These are phyloP conservation scores for Chesias legatella DNA, from an alignment of 2,888 invertebrate genomes.

Conservation along the genomic window DNA sequence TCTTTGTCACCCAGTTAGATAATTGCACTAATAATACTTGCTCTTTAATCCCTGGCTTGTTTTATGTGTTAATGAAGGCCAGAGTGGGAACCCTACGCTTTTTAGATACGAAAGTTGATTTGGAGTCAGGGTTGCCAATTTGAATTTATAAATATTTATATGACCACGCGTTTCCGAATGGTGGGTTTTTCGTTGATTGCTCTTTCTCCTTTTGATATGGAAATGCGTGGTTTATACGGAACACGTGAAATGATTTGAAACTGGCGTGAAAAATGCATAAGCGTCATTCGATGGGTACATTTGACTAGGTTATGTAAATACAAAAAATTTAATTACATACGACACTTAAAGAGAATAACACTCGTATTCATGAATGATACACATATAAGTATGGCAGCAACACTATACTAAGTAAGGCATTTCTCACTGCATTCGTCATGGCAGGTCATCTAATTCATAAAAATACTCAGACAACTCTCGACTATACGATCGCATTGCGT, in stretches of 20 bases:
- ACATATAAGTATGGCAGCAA: no score
- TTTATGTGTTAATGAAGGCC: constrained; percentile 44
- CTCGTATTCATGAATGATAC: no score
- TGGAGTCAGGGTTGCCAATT: constrained; percentile 34
- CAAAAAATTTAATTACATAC: no score
- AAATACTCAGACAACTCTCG: no score
- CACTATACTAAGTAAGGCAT: no score
- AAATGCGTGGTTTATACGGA: constrained; percentile 27
- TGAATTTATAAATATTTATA: constrained; percentile 48
- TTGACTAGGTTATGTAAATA: neutral
- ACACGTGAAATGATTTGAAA: constrained; percentile 14
- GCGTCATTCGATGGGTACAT: constrained; percentile 1
- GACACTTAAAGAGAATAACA: no score
- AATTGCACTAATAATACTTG: constrained; percentile 3
- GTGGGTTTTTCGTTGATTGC: constrained; percentile 32
- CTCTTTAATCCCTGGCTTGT: constrained; percentile 18
- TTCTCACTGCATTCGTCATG: no score
- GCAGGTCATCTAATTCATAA: no score
- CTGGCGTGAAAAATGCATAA: constrained; percentile 8
- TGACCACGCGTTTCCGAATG: constrained; percentile 30
- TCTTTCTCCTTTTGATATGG: constrained; percentile 32
- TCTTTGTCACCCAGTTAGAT: constrained; percentile 1
- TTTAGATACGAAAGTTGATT: constrained; percentile 50
- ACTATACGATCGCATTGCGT: no score
- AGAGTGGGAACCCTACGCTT: constrained; percentile 42